Evolutionary conservation across 2,888 invertebrate genomes (phyloP), one percentile per base, ranked within the genome.

Genomic region (Pemphredon lugubris): DNA sequence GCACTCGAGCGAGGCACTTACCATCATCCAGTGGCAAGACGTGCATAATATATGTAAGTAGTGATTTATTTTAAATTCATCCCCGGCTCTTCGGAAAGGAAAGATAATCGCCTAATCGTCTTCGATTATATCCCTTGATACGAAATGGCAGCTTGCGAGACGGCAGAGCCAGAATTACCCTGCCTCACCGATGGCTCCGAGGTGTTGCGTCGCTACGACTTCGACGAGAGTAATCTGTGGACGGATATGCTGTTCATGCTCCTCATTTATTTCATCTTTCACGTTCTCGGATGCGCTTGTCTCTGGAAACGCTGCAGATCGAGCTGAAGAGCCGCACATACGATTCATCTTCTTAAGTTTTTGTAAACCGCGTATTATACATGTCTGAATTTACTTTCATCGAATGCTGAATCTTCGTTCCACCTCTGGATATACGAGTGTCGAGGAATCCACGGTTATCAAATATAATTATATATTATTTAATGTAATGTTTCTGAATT

Each of bases 1-100:
- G 92, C 96, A 96, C 89, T 95, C 96, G 9, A 96, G 95, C 80
- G 96, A 96, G 91, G 94, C 95, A 0, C 92, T 96, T 90, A 94
- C 94, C 51, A 94, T 96, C 75, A 90, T 95, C 11, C 96, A 96
- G 84, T 96, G 96, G 97, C 91, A 93, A 54, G 94, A 93, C 9
- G 92, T 96, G 1, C 91, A 92, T 59, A 94, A 95, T 86, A 95
- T 95, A 76, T 93, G 95, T 95, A 90, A 92, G 92, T 91, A 6
- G 0, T 2, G 3, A 67, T 40, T 51, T 23, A 2, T 4, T n/a
- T 14, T 40, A 18, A 1, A n/a, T 18, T n/a, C n/a, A 1, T 14
- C 1, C 7, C 0, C 4, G 14, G 4, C 9, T 45, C 9, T 37
- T 7, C n/a, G 3, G 34, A 9, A 34, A 20, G 1, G 1, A 53